These are phyloP conservation scores for Zeus faber DNA, from an alignment of 2,113 vertebrate species.

Conservation along the genomic window DNA sequence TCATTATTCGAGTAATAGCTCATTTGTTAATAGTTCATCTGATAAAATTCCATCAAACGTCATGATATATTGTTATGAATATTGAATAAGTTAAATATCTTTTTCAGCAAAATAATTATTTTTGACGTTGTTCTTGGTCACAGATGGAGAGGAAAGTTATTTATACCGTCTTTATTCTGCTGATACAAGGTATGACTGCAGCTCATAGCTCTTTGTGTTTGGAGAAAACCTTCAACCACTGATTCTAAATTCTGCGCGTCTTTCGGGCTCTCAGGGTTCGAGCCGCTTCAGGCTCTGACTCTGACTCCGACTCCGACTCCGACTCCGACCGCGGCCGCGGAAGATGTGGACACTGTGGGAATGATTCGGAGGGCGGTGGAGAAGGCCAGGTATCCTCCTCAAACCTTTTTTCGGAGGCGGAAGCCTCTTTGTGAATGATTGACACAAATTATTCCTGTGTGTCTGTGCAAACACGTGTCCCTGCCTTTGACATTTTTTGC, in stretches of 20 bases:
- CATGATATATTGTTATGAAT: no score
- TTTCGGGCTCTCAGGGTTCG: slow-evolving; percentile 37
- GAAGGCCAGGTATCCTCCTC: slow-evolving; percentile 42
- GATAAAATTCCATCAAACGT: no score
- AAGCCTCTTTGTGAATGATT: no score
- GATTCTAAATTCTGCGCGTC: not conserved
- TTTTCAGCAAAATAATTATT: not conserved
- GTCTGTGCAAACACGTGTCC: not conserved
- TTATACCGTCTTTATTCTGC: slow-evolving; percentile 44
- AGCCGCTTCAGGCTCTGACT: slow-evolving; percentile 27
- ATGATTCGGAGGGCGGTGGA: slow-evolving; percentile 39
- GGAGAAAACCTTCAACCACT: not conserved
- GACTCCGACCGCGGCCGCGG: no score
- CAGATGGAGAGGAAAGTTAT: slow-evolving; percentile 42
- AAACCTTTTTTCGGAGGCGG: no score
- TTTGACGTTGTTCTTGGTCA: slow-evolving; percentile 3
- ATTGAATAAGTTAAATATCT: no score
- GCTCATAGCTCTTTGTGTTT: not conserved
- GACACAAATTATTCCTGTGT: not conserved
- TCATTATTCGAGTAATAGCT: not conserved
- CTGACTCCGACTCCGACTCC: not conserved
- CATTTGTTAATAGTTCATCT: no score
- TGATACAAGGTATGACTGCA: slow-evolving; percentile 55
- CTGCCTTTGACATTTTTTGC: no score
- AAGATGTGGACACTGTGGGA: slow-evolving; percentile 20